Conservation (phyloP, 2,797 vertebrate genomes). For the Microctenopoma steveboyesi region DNA sequence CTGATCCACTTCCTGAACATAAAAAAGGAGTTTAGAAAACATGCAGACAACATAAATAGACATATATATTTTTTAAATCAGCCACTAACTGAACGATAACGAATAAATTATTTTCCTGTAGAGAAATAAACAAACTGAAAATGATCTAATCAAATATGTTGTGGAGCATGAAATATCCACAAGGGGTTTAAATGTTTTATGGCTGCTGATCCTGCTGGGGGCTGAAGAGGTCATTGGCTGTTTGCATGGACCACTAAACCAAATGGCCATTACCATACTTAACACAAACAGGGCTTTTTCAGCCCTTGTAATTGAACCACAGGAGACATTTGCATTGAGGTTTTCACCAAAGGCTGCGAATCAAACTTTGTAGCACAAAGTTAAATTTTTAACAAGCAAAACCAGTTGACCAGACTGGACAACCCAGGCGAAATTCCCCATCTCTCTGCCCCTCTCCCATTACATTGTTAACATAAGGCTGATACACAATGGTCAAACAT, state of each 20-base stretch:
- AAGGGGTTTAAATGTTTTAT: constrained; percentile 68
- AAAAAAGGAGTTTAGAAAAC: constrained; percentile 29
- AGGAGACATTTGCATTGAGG: constrained; percentile 55
- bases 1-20: constrained; percentile 68
- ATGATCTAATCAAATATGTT: constrained; percentile 35
- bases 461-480: constrained; percentile 62
- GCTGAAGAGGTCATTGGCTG: constrained; percentile 64
- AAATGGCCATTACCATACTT: constrained; percentile 81
- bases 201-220: constrained; percentile 42
- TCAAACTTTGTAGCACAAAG: constrained; percentile 54
- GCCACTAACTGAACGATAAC: not conserved
- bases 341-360: constrained; percentile 54
- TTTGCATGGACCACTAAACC: constrained; percentile 67
- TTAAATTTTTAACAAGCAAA: constrained; percentile 72
- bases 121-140: constrained; percentile 45
- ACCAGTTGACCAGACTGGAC: constrained; percentile 64
- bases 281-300: constrained; percentile 71
- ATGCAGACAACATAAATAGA: constrained; percentile 9
- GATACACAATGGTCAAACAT: constrained; percentile 63
- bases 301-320: constrained; percentile 75
- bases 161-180: constrained; percentile 47
- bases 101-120: constrained; percentile 13
- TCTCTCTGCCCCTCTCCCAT: constrained; percentile 33
- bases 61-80: not conserved
- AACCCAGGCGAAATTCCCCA: constrained; percentile 27